Conservation (phyloP, 2,888 invertebrate genomes). For the Pollenia griseotomentosa region DNA sequence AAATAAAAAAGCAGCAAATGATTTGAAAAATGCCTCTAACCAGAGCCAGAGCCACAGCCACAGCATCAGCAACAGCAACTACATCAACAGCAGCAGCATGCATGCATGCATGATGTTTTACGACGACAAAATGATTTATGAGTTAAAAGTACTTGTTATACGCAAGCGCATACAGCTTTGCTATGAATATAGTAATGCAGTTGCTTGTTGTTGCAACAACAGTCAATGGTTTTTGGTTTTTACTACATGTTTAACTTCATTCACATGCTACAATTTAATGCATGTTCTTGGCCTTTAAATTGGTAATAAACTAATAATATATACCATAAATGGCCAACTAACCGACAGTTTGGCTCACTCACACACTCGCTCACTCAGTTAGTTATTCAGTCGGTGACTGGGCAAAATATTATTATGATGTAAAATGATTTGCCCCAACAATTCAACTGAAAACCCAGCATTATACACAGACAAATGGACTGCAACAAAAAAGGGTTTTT, state of each 20-base stretch:
- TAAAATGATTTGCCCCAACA: conserved; percentile 59
- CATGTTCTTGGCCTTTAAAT: conserved; percentile 74
- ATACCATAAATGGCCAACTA: conserved; percentile 69
- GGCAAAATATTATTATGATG: conserved; percentile 68
- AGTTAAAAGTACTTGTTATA: conserved; percentile 75
- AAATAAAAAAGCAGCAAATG: conserved; percentile 26
- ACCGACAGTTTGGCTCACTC: conserved; percentile 17
- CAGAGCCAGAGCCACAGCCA: conserved; percentile 48
- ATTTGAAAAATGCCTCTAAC: conserved; percentile 52
- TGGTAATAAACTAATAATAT: conserved; percentile 75
- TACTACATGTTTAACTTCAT: conserved; percentile 71
- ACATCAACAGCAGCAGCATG: conserved; percentile 45
- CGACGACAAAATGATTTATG: conserved; percentile 82
- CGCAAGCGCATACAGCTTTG: conserved; percentile 80
- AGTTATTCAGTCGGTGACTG: conserved; percentile 2
- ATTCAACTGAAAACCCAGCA: conserved; percentile 1
- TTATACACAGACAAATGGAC: conserved; percentile 35
- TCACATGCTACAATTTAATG: conserved; percentile 75
- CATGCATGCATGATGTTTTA: conserved; percentile 74
- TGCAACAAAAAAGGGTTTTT: conserved; percentile 57
- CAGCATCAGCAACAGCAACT: conserved; percentile 69
- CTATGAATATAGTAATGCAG: conserved; percentile 14
- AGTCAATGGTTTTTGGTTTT: conserved; percentile 59
- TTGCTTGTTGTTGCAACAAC: conserved; percentile 32
- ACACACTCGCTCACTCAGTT: not conserved